phyloP scores from a whole-genome alignment of 2,113 vertebrate species.

The Acanthochromis polyacanthus region DNA sequence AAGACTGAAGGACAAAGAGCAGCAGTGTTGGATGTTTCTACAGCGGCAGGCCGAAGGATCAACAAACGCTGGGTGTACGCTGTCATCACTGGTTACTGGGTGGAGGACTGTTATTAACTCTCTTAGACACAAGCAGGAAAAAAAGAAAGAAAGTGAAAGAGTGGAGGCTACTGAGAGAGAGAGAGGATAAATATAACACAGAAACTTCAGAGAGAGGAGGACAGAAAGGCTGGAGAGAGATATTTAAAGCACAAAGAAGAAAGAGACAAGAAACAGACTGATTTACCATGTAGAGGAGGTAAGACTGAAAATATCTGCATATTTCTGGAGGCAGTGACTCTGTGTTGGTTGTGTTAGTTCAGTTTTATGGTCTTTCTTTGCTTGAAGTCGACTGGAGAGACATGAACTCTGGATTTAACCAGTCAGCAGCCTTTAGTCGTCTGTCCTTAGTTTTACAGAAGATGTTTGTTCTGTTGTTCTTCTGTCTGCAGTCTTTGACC shows the following conservation, averaged over 20 bases:
- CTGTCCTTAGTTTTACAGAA: neutral
- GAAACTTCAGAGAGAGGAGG: constrained; percentile 43
- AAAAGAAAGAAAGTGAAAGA: constrained; percentile 68
- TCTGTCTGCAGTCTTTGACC: constrained; percentile 46
- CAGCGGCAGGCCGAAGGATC: constrained; percentile 44
- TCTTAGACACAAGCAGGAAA: constrained; percentile 46
- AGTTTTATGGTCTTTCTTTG: neutral
- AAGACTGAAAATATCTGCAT: constrained; percentile 42
- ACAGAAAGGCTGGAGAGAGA: constrained; percentile 36
- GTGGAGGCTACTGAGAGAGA: constrained; percentile 30
- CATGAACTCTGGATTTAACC: constrained; percentile 1
- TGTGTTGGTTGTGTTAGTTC: neutral
- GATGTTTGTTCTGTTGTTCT: neutral
- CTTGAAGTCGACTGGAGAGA: constrained; percentile 20
- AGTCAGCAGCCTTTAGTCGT: neutral
- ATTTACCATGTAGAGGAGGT: constrained; percentile 58
- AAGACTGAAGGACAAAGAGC: neutral
- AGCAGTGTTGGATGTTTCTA: constrained; percentile 31
- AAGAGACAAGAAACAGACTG: constrained; percentile 39
- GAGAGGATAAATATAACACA: constrained; percentile 71
- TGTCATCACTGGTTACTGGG: constrained; percentile 82
- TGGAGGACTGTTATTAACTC: constrained; percentile 81
- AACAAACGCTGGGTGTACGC: constrained; percentile 63
- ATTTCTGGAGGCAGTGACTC: neutral
- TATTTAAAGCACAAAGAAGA: constrained; percentile 64